Percentiles rank a stretch among this genome's conserved stretches.
Conservation (phyloP, 2,888 invertebrate species). For the Diaprepes abbreviatus region DNA sequence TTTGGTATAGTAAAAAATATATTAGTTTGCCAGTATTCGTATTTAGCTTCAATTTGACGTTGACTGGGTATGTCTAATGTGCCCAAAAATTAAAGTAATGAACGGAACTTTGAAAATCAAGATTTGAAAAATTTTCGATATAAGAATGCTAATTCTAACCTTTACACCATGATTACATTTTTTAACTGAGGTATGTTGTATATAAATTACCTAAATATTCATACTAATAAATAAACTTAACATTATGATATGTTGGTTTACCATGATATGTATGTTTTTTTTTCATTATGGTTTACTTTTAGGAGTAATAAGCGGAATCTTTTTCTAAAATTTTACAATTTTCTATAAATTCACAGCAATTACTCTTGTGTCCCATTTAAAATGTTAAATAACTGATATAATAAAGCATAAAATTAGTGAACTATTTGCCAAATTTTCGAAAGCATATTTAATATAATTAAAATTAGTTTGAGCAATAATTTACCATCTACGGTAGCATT, state of each 20-base stretch:
- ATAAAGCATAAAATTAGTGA: constrained; percentile 8
- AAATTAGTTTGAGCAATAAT: constrained; percentile 31
- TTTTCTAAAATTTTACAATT: constrained; percentile 11
- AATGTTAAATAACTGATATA: constrained; percentile 21
- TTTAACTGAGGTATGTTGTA: constrained; percentile 23
- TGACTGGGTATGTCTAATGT: too few species aligned
- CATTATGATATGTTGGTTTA: constrained; percentile 24
- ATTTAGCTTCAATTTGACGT: too few species aligned
- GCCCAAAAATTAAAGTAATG: too few species aligned
- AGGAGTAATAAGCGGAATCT: constrained; percentile 23
- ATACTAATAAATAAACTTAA: constrained; percentile 17
- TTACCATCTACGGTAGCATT: constrained; percentile 5
- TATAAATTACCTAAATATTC: constrained; percentile 31
- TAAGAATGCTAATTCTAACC: constrained; percentile 4
- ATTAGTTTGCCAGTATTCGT: too few species aligned
- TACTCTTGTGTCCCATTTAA: constrained; percentile 38
- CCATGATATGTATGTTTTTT: constrained; percentile 26
- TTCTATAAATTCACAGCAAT: constrained; percentile 35
- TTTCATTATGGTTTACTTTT: constrained; percentile 2
- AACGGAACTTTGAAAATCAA: too few species aligned
- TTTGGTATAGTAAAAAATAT: too few species aligned
- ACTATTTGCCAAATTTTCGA: neutral
- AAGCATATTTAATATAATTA: constrained; percentile 3
- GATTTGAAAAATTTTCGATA: too few species aligned
- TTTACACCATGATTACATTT: neutral